Evolutionary conservation across 2,888 invertebrate genomes (phyloP).

Genomic region (Ormyrus nitidulus): DNA sequence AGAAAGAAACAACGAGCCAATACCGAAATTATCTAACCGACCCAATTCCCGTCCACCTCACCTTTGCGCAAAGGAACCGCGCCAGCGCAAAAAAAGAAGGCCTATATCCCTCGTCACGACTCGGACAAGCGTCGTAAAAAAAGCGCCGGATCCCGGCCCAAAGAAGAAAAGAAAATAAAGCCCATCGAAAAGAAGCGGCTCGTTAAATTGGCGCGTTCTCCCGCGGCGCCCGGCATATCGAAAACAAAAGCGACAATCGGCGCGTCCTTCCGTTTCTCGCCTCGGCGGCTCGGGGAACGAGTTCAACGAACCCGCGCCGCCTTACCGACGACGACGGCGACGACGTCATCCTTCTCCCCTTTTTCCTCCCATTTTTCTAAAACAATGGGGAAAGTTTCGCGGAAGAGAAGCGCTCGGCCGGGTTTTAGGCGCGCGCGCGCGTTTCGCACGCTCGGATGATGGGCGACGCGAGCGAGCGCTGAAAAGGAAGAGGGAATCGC

Average conservation of each 20-base stretch:
- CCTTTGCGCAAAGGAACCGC: too few relatives aligned
- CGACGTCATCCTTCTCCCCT: slow-evolving; percentile 53
- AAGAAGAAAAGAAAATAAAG: too few relatives aligned
- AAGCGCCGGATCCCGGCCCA: too few relatives aligned
- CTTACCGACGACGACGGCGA: background rate
- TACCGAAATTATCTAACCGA: too few relatives aligned
- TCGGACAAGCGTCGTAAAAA: too few relatives aligned
- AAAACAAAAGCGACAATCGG: slow-evolving; percentile 30
- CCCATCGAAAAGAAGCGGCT: background rate
- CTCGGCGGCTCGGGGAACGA: slow-evolving; percentile 8
- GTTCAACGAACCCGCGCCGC: slow-evolving; percentile 59
- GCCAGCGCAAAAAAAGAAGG: too few relatives aligned
- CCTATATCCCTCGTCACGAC: too few relatives aligned
- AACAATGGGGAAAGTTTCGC: slow-evolving; percentile 66
- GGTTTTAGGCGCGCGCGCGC: slow-evolving; percentile 35
- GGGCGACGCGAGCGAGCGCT: background rate
- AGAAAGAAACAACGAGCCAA: too few relatives aligned
- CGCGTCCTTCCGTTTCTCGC: slow-evolving; percentile 26
- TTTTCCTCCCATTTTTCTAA: slow-evolving; percentile 54
- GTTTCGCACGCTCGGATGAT: slow-evolving; percentile 18
- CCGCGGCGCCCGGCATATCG: background rate
- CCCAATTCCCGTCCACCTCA: too few relatives aligned
- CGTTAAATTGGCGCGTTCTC: background rate
- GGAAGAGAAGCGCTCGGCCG: slow-evolving; percentile 62
- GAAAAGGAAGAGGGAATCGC: slow-evolving; percentile 3